These are phyloP conservation scores for Halcyon leucocephala DNA, from an alignment of 2,797 vertebrate genomes.

Conservation along the genomic window DNA sequence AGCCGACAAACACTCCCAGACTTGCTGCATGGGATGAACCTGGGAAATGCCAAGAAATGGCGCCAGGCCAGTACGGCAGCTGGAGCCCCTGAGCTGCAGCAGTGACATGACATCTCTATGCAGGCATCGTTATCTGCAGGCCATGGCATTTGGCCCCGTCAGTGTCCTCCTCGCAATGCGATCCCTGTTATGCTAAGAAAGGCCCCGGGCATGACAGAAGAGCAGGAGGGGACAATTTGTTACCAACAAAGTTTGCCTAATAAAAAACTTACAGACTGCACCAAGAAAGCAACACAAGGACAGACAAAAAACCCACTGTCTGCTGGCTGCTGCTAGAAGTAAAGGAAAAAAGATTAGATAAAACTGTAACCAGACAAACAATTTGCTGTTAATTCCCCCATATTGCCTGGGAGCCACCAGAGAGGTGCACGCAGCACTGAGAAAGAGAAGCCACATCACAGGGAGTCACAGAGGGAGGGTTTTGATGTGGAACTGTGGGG, in stretches of 20 bases:
- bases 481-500: not conserved
- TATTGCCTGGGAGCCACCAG: not conserved
- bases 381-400: not conserved
- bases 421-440: not conserved
- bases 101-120: rapidly evolving
- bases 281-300: not conserved
- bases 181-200: not conserved
- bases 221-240: not conserved
- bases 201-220: rapidly evolving
- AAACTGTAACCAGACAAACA: not conserved
- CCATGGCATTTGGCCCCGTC: not conserved
- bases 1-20: not conserved
- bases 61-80: not conserved
- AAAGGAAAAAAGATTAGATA: not conserved
- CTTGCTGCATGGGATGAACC: not conserved
- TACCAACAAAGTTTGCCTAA: not conserved
- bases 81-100: not conserved
- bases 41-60: not conserved
- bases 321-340: not conserved
- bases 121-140: not conserved
- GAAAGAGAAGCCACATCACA: not conserved
- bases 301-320: not conserved
- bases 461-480: rapidly evolving
- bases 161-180: rapidly evolving
- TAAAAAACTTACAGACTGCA: not conserved